These are phyloP conservation scores for Cochlearius cochlearius DNA, from an alignment of 2,113 vertebrate genomes.

Conservation along the genomic window DNA sequence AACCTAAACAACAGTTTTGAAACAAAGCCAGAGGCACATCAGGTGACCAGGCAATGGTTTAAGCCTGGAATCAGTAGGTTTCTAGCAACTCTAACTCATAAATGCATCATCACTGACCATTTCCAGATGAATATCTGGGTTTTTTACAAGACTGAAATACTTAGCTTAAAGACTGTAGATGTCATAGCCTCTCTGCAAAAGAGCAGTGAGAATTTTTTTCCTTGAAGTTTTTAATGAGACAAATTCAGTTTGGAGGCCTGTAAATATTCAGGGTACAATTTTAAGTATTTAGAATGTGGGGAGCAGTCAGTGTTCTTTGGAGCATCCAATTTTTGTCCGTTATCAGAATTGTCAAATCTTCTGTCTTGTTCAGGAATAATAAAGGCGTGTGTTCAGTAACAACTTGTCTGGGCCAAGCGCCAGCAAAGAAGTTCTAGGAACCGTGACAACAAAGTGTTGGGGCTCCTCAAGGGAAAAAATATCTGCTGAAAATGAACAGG, in stretches of 20 bases:
- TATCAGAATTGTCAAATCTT: background rate
- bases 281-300: background rate
- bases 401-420: background rate
- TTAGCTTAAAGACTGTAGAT: background rate
- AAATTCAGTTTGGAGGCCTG: background rate
- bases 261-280: background rate
- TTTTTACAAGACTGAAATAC: background rate
- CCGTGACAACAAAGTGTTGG: background rate
- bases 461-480: background rate
- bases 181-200: background rate
- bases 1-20: background rate
- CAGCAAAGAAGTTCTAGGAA: background rate
- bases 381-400: background rate
- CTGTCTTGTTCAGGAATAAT: background rate
- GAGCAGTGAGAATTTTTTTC: background rate
- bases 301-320: background rate
- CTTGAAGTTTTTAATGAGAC: background rate
- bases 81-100: background rate
- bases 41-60: accelerated
- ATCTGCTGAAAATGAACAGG: background rate
- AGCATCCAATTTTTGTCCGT: background rate
- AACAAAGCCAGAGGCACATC: background rate
- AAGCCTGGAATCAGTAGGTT: background rate
- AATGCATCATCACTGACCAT: background rate
- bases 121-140: background rate